These are phyloP conservation scores for Trichopoda pennipes DNA, from an alignment of 2,888 invertebrate genomes.

Conservation along the genomic window DNA sequence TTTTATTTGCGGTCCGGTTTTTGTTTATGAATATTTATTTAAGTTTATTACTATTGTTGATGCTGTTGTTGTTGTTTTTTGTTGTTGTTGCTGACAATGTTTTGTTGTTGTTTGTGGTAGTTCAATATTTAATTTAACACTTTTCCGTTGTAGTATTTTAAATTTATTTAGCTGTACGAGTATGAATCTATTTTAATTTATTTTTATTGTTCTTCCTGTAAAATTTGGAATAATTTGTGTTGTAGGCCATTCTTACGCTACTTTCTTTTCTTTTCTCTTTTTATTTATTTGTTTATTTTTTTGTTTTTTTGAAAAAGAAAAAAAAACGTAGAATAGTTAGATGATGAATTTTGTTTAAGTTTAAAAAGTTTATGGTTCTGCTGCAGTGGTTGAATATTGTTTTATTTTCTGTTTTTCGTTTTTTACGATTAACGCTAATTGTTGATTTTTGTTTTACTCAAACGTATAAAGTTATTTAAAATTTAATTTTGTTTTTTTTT, in stretches of 20 bases:
- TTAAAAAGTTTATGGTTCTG: constrained; percentile 60
- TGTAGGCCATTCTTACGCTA: constrained; percentile 33
- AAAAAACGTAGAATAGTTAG: constrained; percentile 46
- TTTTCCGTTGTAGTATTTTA: constrained; percentile 68
- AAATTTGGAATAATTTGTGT: constrained; percentile 53
- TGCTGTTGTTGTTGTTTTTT: too few species aligned
- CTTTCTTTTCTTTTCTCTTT: not conserved
- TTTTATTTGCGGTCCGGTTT: constrained; percentile 68
- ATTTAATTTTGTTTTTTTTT: constrained; percentile 67
- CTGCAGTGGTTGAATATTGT: constrained; percentile 50
- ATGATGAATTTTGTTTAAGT: constrained; percentile 41
- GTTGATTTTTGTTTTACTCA: constrained; percentile 71
- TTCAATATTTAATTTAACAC: constrained; percentile 71
- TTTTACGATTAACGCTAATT: constrained; percentile 67
- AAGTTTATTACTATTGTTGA: constrained; percentile 3
- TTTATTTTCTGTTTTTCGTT: constrained; percentile 42
- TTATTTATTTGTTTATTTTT: constrained; percentile 3
- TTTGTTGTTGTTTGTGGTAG: constrained; percentile 15
- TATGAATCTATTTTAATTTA: constrained; percentile 20
- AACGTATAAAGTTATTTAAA: constrained; percentile 74
- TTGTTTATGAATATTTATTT: constrained; percentile 63
- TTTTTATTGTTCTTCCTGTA: constrained; percentile 46
- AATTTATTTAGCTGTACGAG: constrained; percentile 57
- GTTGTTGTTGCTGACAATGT: constrained; percentile 46
- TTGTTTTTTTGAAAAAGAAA: not conserved